Evolutionary conservation across 2,797 vertebrate genomes (phyloP), one percentile per base, ranked within the genome.

Genomic region (Simalia tracyae): DNA sequence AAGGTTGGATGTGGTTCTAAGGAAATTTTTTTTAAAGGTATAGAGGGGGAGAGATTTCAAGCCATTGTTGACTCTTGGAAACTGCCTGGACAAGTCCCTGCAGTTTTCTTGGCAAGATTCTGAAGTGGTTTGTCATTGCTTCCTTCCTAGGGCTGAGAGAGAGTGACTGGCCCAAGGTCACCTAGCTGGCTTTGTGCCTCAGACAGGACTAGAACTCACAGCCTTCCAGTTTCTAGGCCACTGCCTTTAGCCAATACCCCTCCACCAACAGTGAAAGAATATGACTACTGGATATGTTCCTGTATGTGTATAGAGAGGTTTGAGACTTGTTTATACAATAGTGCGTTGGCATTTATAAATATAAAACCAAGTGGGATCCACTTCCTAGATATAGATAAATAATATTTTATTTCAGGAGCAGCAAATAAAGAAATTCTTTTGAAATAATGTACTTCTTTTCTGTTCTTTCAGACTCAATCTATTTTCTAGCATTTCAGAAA

Each of bases 401-500:
- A 87, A 4, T 54, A 0, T 42, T 93, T 93, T 0, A 59, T 93
- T 93, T 89, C 57, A 93, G 0, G 36, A 84, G 57, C 72, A 92
- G 8, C 68, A 92, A 46, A 64, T 84, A 89, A 93, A 31, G 2
- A 90, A 84, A 89, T 87, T 6, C 54, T 2, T 91, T 94, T 89
- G n/a, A 72, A 93, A 86, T 7, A 5, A 4, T 88, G 17, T 36
- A 12, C 81, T 90, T 92, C 24, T 86, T 92, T 91, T 89, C 8
- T 81, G 36, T 81, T 46, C 36, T 72, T 57, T 31, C 28, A 88
- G 19, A 61, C 42, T n/a, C 2, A 68, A 14, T 26, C 14, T 31
- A 3, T 93, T 92, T 17, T 61, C 84, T 90, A 84, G 66, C 4
- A 89, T 93, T 57, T 93, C 88, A 92, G 54, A 19, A 66, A 92